These are phyloP conservation scores for Cheilosia grossa DNA, from an alignment of 2,888 invertebrate species.

Conservation along the genomic window DNA sequence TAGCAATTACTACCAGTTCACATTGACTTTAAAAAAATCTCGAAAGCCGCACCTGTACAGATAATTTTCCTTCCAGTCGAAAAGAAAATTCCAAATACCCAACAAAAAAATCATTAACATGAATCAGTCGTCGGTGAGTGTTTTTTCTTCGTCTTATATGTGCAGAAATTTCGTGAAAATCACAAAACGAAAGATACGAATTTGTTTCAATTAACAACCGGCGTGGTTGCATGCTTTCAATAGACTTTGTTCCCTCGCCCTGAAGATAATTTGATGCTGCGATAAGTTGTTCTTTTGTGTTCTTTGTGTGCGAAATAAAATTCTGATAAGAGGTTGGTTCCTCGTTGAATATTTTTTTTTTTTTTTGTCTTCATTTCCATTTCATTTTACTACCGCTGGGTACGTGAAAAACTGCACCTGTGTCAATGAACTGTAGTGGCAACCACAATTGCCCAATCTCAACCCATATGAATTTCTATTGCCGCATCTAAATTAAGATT, in stretches of 20 bases:
- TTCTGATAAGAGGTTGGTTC: slow-evolving; percentile 56
- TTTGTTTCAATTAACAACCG: slow-evolving; percentile 40
- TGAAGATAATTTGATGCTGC: slow-evolving; percentile 36
- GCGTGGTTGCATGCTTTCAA: slow-evolving; percentile 25
- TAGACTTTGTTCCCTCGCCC: slow-evolving; percentile 30
- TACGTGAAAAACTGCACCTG: slow-evolving; percentile 40
- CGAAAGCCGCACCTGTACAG: slow-evolving; percentile 6
- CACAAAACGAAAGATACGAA: slow-evolving; percentile 9
- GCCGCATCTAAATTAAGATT: slow-evolving; percentile 63
- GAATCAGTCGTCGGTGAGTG: slow-evolving; percentile 73
- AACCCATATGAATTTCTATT: slow-evolving; percentile 9
- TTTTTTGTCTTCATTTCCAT: neutral
- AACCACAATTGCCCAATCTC: slow-evolving; percentile 15
- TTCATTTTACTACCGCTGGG: neutral
- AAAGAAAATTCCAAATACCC: slow-evolving; percentile 36
- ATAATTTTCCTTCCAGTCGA: slow-evolving; percentile 10
- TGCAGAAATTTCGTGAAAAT: slow-evolving; percentile 33
- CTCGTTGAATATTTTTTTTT: slow-evolving; percentile 3
- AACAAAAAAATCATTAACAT: slow-evolving; percentile 72
- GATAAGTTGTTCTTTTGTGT: slow-evolving; percentile 20
- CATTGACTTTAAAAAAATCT: slow-evolving; percentile 4
- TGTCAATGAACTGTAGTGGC: slow-evolving; percentile 65
- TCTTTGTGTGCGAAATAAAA: slow-evolving; percentile 28
- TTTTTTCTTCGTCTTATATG: slow-evolving; percentile 31
- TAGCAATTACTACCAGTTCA: slow-evolving; percentile 14